Percentiles rank a stretch among this genome's conserved stretches.
These are phyloP conservation scores for Aphodius sticticus DNA, from an alignment of 2,888 invertebrate genomes.

Conservation along the genomic window DNA sequence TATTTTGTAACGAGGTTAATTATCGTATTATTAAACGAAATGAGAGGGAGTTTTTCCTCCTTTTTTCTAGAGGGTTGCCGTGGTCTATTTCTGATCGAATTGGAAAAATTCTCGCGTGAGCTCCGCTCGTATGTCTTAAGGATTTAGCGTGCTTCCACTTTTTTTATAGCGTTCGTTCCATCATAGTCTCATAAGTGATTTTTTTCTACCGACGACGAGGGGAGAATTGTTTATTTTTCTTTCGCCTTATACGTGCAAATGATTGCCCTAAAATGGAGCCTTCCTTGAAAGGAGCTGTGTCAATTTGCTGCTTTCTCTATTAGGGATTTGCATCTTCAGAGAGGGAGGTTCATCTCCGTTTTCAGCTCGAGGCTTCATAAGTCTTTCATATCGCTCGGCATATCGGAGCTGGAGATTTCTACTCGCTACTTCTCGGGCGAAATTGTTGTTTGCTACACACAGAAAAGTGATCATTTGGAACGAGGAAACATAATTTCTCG, in stretches of 20 bases:
- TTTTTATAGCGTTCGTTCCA: slow-evolving; percentile 15
- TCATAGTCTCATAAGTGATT: slow-evolving; percentile 20
- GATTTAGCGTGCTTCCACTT: slow-evolving; percentile 16
- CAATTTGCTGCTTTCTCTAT: not conserved
- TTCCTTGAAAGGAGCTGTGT: not conserved
- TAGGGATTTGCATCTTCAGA: not conserved
- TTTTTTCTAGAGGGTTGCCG: slow-evolving; percentile 5
- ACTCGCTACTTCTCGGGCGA: not conserved
- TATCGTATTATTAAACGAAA: not conserved
- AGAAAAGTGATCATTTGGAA: too few relatives aligned
- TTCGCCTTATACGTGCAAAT: not conserved
- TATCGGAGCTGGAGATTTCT: not conserved
- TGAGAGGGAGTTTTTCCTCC: not conserved
- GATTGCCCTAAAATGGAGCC: not conserved
- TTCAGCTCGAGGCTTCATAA: not conserved
- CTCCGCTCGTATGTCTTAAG: not conserved
- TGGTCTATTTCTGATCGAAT: slow-evolving; percentile 9
- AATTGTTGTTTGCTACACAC: not conserved
- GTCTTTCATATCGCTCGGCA: not conserved
- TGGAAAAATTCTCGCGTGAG: slow-evolving; percentile 20
- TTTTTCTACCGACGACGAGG: not conserved
- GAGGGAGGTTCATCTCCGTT: too few relatives aligned
- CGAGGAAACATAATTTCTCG: too few relatives aligned
- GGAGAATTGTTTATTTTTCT: not conserved
- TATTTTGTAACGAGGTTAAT: not conserved